phyloP scores from a whole-genome alignment of 2,113 vertebrate genomes.

The Forbesichthys agassizii region DNA sequence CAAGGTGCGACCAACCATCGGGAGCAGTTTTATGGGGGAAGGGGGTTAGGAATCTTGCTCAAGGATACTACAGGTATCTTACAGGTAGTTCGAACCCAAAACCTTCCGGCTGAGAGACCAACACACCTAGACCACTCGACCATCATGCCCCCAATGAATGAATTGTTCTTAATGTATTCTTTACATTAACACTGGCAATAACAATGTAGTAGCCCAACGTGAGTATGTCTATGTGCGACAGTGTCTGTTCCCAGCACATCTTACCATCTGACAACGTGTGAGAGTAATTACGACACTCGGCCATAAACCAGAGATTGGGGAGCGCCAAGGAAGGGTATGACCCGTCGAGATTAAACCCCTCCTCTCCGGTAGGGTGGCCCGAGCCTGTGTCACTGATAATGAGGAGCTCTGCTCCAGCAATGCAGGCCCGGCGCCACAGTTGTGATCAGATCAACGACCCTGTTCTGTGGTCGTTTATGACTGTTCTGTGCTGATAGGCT shows the following conservation, averaged over 20 bases:
- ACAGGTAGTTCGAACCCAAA: no score
- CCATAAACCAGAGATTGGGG: slow-evolving; percentile 20
- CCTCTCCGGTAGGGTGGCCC: not conserved
- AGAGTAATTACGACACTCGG: slow-evolving; percentile 46
- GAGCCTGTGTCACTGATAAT: slow-evolving; percentile 46
- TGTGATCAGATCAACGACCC: slow-evolving; percentile 52
- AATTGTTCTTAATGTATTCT: no score
- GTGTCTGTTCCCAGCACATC: not conserved
- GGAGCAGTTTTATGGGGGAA: no score
- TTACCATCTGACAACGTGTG: slow-evolving; percentile 31
- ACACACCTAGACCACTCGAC: no score
- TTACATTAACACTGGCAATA: no score
- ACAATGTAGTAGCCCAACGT: no score
- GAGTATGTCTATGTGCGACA: no score
- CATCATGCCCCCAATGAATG: no score
- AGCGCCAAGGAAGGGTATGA: slow-evolving; percentile 35
- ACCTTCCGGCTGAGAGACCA: no score
- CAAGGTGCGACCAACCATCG: no score
- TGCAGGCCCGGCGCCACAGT: slow-evolving; percentile 4
- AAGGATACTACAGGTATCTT: no score
- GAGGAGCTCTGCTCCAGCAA: slow-evolving; percentile 18
- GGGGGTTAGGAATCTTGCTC: no score
- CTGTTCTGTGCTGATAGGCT: slow-evolving; percentile 52
- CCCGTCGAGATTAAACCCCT: slow-evolving; percentile 35
- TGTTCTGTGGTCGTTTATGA: slow-evolving; percentile 48